Evolutionary conservation across 1,140 invertebrate species (phyloP).

Genomic region (Danaus melanippus): DNA sequence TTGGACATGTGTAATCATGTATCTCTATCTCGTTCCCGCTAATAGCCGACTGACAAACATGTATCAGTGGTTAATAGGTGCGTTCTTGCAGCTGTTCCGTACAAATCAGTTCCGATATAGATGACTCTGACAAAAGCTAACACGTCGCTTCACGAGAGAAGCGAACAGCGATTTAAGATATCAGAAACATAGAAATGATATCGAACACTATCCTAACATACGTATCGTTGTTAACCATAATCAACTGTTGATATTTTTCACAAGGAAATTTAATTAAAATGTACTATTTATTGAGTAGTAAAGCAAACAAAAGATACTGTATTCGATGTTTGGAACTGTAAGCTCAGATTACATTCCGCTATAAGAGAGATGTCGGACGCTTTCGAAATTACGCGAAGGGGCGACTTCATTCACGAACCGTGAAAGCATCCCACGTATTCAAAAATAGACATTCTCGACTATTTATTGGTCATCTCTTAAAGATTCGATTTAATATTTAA

Average conservation of each 20-base stretch:
- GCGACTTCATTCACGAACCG: constrained; percentile 63
- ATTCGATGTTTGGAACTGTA: no score
- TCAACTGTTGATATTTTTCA: no score
- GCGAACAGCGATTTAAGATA: constrained; percentile 23
- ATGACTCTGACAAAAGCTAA: constrained; percentile 67
- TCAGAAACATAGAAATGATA: no score
- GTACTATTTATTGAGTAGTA: no score
- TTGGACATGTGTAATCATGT: constrained; percentile 51
- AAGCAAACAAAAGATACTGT: no score
- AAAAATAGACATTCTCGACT: constrained; percentile 65
- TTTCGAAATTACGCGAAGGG: constrained; percentile 49
- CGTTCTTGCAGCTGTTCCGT: constrained; percentile 65
- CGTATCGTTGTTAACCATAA: no score
- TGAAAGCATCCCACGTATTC: constrained; percentile 64
- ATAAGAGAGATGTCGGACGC: no score
- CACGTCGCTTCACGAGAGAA: constrained; percentile 27
- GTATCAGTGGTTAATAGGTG: constrained; percentile 71
- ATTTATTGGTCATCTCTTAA: constrained; percentile 59
- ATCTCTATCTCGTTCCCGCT: constrained; percentile 63
- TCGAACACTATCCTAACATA: no score
- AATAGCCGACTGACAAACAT: constrained; percentile 70
- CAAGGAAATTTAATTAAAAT: no score
- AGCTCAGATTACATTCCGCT: no score
- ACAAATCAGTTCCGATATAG: constrained; percentile 70
- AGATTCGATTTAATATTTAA: constrained; percentile 66